Conservation (phyloP, 53 echinoderm and acorn worm species). For the Apostichopus leukothele region DNA sequence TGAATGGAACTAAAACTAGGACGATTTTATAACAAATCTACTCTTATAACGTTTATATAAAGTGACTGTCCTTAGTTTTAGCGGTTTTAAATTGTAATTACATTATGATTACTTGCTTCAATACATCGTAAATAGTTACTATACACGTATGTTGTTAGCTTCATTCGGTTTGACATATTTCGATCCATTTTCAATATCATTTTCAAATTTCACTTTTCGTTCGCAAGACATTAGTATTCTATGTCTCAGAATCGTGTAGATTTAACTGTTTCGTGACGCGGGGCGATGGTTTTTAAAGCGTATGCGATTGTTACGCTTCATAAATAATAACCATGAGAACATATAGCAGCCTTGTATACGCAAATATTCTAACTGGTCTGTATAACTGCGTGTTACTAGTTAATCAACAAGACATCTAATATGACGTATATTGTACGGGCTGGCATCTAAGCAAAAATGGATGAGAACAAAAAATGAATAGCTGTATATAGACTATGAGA, state of each 20-base stretch:
- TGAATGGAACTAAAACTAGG: no score
- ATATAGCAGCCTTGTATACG: neutral
- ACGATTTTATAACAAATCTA: no score
- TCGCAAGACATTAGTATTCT: neutral
- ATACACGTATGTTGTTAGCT: neutral
- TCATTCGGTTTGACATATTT: neutral
- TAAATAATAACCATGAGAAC: constrained; percentile 28
- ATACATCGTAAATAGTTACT: neutral
- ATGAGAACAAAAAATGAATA: no score
- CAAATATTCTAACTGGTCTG: neutral
- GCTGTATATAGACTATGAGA: neutral
- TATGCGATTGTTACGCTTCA: constrained; percentile 8
- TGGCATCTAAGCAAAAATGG: neutral
- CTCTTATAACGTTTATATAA: no score
- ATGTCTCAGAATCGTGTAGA: neutral
- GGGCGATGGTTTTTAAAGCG: constrained; percentile 24
- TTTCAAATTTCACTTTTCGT: neutral
- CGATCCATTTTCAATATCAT: neutral
- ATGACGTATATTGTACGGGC: neutral
- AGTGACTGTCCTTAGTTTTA: no score
- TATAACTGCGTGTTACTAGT: neutral
- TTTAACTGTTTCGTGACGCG: constrained; percentile 17
- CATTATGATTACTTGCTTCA: neutral
- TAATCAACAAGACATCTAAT: constrained; percentile 28
- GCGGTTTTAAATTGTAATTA: neutral